Evolutionary conservation across 2,888 invertebrate genomes (phyloP).

Genomic region (Tachina grossa): DNA sequence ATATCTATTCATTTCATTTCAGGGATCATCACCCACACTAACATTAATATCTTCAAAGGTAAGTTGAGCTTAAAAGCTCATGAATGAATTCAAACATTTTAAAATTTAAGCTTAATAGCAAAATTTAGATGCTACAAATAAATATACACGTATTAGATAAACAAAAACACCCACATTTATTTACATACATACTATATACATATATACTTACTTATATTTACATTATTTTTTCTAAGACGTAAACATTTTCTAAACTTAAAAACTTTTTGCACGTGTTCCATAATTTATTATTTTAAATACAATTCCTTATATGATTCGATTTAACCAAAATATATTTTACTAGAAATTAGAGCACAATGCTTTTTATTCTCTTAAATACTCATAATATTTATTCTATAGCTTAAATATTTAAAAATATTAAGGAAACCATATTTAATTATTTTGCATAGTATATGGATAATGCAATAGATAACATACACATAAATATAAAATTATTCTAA

Average conservation of each 20-base stretch:
- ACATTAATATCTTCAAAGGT: slow-evolving; percentile 91
- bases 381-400: slow-evolving; percentile 8
- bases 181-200: not conserved
- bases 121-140: slow-evolving; percentile 2
- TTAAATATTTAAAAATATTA: not conserved
- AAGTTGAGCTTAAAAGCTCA: slow-evolving; percentile 82
- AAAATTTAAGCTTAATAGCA: slow-evolving; percentile 16
- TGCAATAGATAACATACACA: not conserved
- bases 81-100: not conserved
- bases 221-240: not conserved
- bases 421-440: not conserved
- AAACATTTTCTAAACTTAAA: not conserved
- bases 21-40: slow-evolving; percentile 91
- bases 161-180: not conserved
- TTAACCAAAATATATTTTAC: slow-evolving; percentile 16
- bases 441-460: not conserved
- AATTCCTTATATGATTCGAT: not conserved
- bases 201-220: not conserved
- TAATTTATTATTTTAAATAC: not conserved
- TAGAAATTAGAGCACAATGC: slow-evolving; percentile 41
- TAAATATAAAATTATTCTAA: slow-evolving; percentile 3
- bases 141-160: not conserved
- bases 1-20: slow-evolving; percentile 80
- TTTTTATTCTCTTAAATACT: not conserved
- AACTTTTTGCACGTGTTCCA: slow-evolving; percentile 31